These are phyloP conservation scores for Apoderus coryli DNA, from an alignment of 2,888 invertebrate species.

Conservation along the genomic window DNA sequence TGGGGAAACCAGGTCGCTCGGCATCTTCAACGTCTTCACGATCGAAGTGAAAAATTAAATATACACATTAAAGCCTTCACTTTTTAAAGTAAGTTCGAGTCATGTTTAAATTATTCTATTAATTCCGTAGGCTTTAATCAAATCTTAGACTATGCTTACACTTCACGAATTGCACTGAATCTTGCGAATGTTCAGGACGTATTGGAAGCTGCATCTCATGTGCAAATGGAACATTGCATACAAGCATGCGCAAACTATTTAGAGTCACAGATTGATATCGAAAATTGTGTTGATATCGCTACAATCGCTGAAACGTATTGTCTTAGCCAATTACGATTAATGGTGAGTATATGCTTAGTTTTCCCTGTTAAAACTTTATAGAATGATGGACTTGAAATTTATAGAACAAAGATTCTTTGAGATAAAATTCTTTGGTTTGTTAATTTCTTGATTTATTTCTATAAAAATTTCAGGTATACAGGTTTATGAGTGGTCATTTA, in stretches of 20 bases:
- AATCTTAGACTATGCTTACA: conserved; percentile 55
- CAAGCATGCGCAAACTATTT: conserved; percentile 51
- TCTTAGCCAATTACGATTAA: conserved; percentile 39
- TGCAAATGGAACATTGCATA: conserved; percentile 47
- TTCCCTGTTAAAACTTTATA: too few relatives aligned
- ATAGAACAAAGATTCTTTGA: too few relatives aligned
- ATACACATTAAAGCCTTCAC: too few relatives aligned
- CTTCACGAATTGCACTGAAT: conserved; percentile 45
- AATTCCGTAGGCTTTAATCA: conserved; percentile 37
- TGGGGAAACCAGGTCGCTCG: too few relatives aligned
- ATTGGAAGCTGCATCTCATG: conserved; percentile 52
- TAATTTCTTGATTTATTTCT: background rate
- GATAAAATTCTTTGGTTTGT: background rate
- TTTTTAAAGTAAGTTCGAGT: too few relatives aligned
- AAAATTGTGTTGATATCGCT: conserved; percentile 58
- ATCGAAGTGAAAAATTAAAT: too few relatives aligned
- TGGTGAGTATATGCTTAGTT: conserved; percentile 17
- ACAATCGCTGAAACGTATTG: conserved; percentile 55
- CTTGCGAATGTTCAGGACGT: conserved; percentile 48
- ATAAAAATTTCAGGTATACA: conserved; percentile 33
- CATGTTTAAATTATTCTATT: too few relatives aligned
- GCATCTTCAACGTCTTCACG: too few relatives aligned
- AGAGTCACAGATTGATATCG: conserved; percentile 48
- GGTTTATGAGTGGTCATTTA: conserved; percentile 49
- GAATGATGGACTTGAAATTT: too few relatives aligned